These are phyloP conservation scores for Tetramorium alpestre DNA, from an alignment of 1,140 invertebrate genomes.

Conservation along the genomic window DNA sequence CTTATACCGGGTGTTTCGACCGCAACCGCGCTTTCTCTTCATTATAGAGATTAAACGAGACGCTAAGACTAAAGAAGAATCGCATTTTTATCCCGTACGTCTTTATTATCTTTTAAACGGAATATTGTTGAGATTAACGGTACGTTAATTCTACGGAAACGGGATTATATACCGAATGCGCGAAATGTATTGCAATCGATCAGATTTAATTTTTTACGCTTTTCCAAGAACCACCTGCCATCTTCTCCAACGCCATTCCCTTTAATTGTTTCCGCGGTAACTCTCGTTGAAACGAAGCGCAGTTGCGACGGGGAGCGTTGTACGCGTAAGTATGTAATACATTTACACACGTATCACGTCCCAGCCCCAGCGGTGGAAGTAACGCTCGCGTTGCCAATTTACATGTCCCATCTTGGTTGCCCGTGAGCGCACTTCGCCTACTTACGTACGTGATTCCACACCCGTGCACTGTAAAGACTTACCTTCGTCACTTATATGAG, in stretches of 20 bases:
- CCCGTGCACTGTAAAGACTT: conserved; percentile 4
- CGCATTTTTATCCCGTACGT: neutral
- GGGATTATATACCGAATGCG: neutral
- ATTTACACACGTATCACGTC: conserved; percentile 30
- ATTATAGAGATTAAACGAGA: neutral
- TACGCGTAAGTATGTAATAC: conserved; percentile 32
- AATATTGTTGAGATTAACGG: conserved; percentile 1
- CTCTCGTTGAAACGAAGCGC: conserved; percentile 13
- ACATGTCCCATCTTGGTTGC: conserved; percentile 9
- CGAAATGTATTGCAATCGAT: neutral
- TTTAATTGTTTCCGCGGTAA: conserved; percentile 15
- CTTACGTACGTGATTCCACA: conserved; percentile 15
- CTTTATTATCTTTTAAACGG: neutral
- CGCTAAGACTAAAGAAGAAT: neutral
- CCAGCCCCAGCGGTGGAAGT: neutral
- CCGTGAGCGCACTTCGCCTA: conserved; percentile 6
- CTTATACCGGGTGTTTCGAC: neutral
- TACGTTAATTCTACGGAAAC: neutral
- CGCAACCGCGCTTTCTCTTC: neutral
- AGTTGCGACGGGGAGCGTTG: neutral
- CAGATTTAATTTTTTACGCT: neutral
- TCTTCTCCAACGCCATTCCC: neutral
- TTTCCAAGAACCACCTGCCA: neutral
- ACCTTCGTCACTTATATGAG: conserved; percentile 20
- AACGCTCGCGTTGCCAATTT: conserved; percentile 40